Percentiles rank a stretch among this genome's conserved stretches.
phyloP scores from a whole-genome alignment of 2,113 vertebrate genomes.

The Nothocercus nigrocapillus region DNA sequence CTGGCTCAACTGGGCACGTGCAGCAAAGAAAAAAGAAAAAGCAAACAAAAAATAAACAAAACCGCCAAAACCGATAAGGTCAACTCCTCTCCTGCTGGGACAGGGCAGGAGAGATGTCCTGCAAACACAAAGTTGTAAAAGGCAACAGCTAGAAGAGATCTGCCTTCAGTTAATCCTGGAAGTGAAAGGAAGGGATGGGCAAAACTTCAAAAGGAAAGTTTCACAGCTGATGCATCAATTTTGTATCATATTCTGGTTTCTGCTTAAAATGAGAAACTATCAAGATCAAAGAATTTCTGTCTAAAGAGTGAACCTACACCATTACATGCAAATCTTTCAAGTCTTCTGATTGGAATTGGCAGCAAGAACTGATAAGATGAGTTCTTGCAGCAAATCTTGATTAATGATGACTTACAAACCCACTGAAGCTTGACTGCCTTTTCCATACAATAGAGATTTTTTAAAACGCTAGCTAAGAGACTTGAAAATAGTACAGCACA shows the following conservation, averaged over 20 bases:
- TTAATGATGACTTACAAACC: neutral
- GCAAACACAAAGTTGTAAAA: conserved; percentile 47
- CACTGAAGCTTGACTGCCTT: neutral
- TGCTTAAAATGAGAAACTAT: conserved; percentile 13
- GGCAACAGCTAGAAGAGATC: conserved; percentile 40
- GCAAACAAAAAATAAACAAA: conserved; percentile 76
- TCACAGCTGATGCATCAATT: neutral
- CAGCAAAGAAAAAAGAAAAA: conserved; percentile 75
- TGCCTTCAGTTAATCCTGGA: conserved; percentile 1
- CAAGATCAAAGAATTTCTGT: neutral
- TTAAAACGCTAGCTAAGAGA: neutral
- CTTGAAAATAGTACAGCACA: neutral
- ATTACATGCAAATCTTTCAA: neutral
- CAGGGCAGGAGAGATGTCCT: conserved; percentile 43
- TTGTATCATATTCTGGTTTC: neutral
- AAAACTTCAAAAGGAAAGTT: neutral
- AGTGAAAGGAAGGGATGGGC: neutral
- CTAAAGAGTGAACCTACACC: neutral
- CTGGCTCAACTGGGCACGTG: conserved; percentile 87
- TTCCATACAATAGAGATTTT: neutral
- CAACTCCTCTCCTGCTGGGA: neutral
- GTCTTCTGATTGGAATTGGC: conserved; percentile 24
- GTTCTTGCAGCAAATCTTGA: neutral
- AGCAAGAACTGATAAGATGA: neutral
- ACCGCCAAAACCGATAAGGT: conserved; percentile 47